phyloP scores from a whole-genome alignment of 2,797 vertebrate genomes.

The Clarias laeviceps region DNA sequence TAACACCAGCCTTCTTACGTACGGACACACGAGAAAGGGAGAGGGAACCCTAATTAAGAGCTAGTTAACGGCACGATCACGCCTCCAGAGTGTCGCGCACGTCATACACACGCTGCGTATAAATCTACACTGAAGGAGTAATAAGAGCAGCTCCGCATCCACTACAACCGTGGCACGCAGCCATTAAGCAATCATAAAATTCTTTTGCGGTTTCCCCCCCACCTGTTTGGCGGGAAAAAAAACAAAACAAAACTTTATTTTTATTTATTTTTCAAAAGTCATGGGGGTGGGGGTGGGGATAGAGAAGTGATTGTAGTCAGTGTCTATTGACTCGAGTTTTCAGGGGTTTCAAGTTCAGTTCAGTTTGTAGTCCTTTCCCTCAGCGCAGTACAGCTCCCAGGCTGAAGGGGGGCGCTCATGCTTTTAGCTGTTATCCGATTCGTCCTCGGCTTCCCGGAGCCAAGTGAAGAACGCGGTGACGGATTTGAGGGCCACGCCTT shows the following conservation, averaged over 20 bases:
- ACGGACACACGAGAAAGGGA: not conserved
- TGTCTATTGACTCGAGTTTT: constrained; percentile 67
- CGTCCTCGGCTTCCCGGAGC: constrained; percentile 94
- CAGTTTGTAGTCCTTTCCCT: constrained; percentile 59
- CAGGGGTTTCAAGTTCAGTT: constrained; percentile 68
- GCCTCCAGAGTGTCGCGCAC: not conserved
- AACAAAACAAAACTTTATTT: not conserved
- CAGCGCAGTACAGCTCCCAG: constrained; percentile 55
- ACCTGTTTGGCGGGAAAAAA: not conserved
- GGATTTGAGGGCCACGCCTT: constrained; percentile 96
- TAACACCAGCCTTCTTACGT: not conserved
- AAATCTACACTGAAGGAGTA: constrained; percentile 5
- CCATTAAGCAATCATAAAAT: not conserved
- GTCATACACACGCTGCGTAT: not conserved
- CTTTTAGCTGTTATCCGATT: constrained; percentile 93
- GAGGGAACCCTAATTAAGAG: not conserved
- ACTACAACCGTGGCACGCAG: not conserved
- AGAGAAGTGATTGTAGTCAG: constrained; percentile 68
- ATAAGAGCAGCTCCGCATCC: not conserved
- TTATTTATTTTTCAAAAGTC: constrained; percentile 1
- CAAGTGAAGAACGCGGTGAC: constrained; percentile 97
- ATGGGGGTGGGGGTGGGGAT: too few species aligned
- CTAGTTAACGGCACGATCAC: not conserved
- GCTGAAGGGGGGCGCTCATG: constrained; percentile 50
- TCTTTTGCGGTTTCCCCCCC: not conserved